Base-by-base conservation (phyloP, 2,797 vertebrate genomes). In the Ctenosaura bakeri region DNA sequence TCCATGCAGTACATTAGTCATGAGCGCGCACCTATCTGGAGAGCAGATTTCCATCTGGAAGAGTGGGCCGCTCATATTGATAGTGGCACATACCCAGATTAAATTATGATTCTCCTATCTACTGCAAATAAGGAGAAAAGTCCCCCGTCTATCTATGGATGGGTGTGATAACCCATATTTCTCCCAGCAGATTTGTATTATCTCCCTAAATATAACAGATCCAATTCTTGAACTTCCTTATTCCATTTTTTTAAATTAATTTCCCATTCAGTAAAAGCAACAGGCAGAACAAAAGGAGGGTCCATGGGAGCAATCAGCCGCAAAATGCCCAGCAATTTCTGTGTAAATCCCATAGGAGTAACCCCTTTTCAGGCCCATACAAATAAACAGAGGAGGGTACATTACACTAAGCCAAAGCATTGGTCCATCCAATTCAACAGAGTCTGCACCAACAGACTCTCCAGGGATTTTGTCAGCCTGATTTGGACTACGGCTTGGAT, bases 1-100 rank as follows among this genome's bases (percentile, higher is more conserved):
- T 12, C 0, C 0, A 0, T 0, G 32, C 69, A 85, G 46, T 76
- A 83, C 90, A 35, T 7, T 85, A 89, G 50, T 12, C 88, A 88
- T 62, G 90, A 86, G 32, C 24, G 56, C 26, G 26, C 38, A 82
- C 0, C 3, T 79, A 86, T 80, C 2, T n/a, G 0, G 3, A 73
- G 88, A 90, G 85, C 86, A 71, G 84, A 83, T 90, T 92, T 91
- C 38, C 85, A 83, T n/a, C 86, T 86, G 91, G 78, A 92, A 76
- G 42, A 87, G 71, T 50, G 84, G 71, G 22, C 76, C 50, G 38
- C 22, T 69, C 73, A 1, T 18, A 1, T 6, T 89, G 87, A 62
- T 80, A 94, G 85, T 5, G 88, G 78, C 91, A 79, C 50, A 26
- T 7, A 0, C 56, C 74, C 0, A 71, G 85, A 91, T 35, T 29